Conservation (phyloP, 2,888 invertebrate species). For the Chrysodeixis includens region DNA sequence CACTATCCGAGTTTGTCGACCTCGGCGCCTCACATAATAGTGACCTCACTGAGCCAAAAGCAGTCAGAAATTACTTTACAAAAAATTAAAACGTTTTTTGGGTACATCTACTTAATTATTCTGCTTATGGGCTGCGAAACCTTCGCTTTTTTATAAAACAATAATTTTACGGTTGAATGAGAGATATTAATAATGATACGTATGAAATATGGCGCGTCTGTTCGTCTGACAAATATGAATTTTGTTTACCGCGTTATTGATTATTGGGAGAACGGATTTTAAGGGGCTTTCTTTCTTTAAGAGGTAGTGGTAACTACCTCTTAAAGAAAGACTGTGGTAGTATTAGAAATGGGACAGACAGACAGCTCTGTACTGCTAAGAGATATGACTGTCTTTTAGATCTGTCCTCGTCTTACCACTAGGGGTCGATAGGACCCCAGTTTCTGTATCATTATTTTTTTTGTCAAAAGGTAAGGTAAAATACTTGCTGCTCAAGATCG, state of each 20-base stretch:
- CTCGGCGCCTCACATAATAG: conserved; percentile 23
- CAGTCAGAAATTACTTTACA: conserved; percentile 19
- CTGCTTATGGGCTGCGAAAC: conserved; percentile 30
- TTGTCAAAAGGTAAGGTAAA: too few relatives aligned
- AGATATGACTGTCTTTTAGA: too few relatives aligned
- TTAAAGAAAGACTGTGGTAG: too few relatives aligned
- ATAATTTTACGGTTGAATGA: conserved; percentile 30
- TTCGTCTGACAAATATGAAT: neutral
- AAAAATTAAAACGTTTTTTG: conserved; percentile 39
- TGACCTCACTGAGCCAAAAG: conserved; percentile 44
- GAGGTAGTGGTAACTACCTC: too few relatives aligned
- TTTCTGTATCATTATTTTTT: too few relatives aligned
- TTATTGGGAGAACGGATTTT: conserved; percentile 21
- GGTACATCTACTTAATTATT: conserved; percentile 43
- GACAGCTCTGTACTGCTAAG: too few relatives aligned
- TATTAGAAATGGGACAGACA: too few relatives aligned
- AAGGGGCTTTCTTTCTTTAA: neutral
- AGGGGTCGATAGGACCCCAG: too few relatives aligned
- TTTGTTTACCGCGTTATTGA: neutral
- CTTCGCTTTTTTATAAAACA: conserved; percentile 38
- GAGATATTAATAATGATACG: conserved; percentile 20
- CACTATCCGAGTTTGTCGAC: conserved; percentile 34
- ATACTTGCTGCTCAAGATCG: too few relatives aligned
- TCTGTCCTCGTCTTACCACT: too few relatives aligned
- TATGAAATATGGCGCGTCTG: neutral